Conservation (phyloP, 1,140 invertebrate species). For the Diorhabda sublineata region DNA sequence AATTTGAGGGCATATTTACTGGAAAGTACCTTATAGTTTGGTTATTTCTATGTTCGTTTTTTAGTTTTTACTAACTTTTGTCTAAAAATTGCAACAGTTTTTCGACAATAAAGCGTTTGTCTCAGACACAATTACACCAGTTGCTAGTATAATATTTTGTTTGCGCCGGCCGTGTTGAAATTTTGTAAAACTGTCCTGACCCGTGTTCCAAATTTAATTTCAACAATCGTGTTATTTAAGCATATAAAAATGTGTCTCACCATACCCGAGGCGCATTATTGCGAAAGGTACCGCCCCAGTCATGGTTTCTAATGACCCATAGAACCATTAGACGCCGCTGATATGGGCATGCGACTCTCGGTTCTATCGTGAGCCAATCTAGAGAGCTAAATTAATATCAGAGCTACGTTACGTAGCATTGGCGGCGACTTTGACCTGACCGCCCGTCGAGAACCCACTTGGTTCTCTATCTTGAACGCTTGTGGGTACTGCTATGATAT, state of each 20-base stretch:
- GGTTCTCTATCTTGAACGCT: not conserved
- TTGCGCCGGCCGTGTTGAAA: too few relatives aligned
- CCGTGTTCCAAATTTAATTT: not conserved
- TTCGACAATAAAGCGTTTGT: too few relatives aligned
- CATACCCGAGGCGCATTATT: slow-evolving; percentile 4
- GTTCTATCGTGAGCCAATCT: slow-evolving; percentile 16
- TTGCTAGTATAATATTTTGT: too few relatives aligned
- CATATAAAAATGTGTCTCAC: not conserved
- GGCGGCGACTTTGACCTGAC: slow-evolving; percentile 32
- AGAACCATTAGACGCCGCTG: slow-evolving; percentile 13
- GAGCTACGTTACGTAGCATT: slow-evolving; percentile 33
- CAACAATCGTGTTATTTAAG: not conserved
- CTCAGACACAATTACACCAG: too few relatives aligned
- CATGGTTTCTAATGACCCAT: slow-evolving; percentile 36
- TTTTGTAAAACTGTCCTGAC: not conserved
- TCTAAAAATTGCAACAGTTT: too few relatives aligned
- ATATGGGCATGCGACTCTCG: slow-evolving; percentile 17
- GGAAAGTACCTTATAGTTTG: too few relatives aligned
- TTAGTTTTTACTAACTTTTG: too few relatives aligned
- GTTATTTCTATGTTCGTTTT: too few relatives aligned
- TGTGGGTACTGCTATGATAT: too few relatives aligned
- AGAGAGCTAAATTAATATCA: slow-evolving; percentile 34
- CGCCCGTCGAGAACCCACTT: slow-evolving; percentile 23
- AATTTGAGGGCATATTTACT: too few relatives aligned
- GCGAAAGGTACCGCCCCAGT: slow-evolving; percentile 26